These are phyloP conservation scores for Xiphophorus hellerii DNA, from an alignment of 2,113 vertebrate species.

Conservation along the genomic window DNA sequence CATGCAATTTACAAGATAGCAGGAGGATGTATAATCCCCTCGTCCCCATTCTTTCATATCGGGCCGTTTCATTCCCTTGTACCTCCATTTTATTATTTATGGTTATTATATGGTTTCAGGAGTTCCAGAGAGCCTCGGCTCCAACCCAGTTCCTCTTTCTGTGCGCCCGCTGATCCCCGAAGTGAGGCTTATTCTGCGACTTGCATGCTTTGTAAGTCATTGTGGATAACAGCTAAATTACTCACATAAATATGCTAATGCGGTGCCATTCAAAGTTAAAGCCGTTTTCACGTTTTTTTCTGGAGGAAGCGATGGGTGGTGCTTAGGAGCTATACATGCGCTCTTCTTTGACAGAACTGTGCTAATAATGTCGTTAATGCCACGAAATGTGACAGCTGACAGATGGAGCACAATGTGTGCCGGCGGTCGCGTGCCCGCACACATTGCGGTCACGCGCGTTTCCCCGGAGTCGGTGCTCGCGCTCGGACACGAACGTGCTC, in stretches of 20 bases:
- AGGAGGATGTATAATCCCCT: constrained; percentile 39
- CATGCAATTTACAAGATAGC: constrained; percentile 47
- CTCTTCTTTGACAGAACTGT: constrained; percentile 15
- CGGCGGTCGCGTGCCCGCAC: not conserved
- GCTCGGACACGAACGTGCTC: constrained; percentile 20
- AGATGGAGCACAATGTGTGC: constrained; percentile 23
- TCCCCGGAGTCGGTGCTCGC: constrained; percentile 15
- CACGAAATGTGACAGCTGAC: constrained; percentile 49
- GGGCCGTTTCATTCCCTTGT: constrained; percentile 20
- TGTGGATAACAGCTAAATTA: constrained; percentile 44
- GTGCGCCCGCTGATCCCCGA: constrained; percentile 17
- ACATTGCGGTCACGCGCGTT: not conserved
- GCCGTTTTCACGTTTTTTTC: constrained; percentile 36
- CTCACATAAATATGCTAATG: constrained; percentile 51
- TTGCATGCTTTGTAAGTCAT: constrained; percentile 17
- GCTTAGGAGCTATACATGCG: constrained; percentile 29
- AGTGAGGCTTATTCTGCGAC: constrained; percentile 18
- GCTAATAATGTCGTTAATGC: constrained; percentile 49
- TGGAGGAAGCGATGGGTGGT: not conserved
- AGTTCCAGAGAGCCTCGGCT: constrained; percentile 18
- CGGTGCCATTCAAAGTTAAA: constrained; percentile 47
- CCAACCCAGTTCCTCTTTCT: constrained; percentile 1
- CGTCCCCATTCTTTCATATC: constrained; percentile 54
- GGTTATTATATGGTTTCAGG: constrained; percentile 33
- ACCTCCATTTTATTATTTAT: constrained; percentile 44